phyloP scores from a whole-genome alignment of 1,140 invertebrate species.

The Lepidostoma basale region DNA sequence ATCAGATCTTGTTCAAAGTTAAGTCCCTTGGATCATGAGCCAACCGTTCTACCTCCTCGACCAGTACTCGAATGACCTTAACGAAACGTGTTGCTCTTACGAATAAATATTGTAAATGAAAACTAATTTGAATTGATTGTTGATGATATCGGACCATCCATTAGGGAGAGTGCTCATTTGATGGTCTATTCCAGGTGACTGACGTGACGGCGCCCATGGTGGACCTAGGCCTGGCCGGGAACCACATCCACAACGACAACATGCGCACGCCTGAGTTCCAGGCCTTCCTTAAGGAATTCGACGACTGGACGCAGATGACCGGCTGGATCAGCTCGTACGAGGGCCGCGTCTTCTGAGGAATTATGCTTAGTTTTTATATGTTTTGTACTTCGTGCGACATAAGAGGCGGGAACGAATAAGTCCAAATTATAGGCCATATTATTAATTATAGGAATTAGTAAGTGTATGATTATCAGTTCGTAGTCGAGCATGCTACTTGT shows the following conservation, averaged over 20 bases:
- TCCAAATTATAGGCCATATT: too few relatives aligned
- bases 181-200: conserved; percentile 12
- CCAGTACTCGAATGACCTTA: neutral
- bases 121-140: neutral
- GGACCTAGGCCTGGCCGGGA: conserved; percentile 38
- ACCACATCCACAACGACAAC: conserved; percentile 39
- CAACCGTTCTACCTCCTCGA: neutral
- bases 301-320: conserved; percentile 34
- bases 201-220: conserved; percentile 21
- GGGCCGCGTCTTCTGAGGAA: conserved; percentile 33
- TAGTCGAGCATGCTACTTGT: too few relatives aligned
- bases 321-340: conserved; percentile 37
- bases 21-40: too few relatives aligned
- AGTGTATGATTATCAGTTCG: too few relatives aligned
- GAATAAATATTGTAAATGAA: neutral
- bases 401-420: too few relatives aligned
- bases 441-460: too few relatives aligned
- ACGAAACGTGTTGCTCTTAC: neutral
- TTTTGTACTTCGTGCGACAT: too few relatives aligned
- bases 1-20: too few relatives aligned
- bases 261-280: conserved; percentile 31
- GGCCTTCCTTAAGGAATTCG: conserved; percentile 30
- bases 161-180: too few relatives aligned
- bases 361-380: too few relatives aligned
- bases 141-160: too few relatives aligned